Evolutionary conservation across 1,140 invertebrate species (phyloP).

Genomic region (Asobara japonica): DNA sequence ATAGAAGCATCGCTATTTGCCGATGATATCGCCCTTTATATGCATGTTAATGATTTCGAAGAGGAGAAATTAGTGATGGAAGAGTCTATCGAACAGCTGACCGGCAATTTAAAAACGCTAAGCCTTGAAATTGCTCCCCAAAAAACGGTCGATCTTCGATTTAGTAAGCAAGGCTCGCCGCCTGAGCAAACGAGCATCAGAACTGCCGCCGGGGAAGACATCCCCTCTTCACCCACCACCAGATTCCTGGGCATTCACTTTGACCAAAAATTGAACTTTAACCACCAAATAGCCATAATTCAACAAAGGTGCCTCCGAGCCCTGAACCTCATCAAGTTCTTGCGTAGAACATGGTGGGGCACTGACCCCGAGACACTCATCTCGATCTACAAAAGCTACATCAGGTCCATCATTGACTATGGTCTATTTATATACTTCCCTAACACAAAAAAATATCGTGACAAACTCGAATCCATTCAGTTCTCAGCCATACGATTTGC

Average conservation of each 20-base stretch:
- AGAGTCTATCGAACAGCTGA: background rate
- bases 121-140: background rate
- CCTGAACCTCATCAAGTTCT: constrained; percentile 28
- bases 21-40: constrained; percentile 30
- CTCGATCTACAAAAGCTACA: constrained; percentile 32
- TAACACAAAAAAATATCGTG: constrained; percentile 24
- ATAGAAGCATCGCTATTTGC: constrained; percentile 26
- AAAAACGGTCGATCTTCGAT: background rate
- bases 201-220: background rate
- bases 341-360: constrained; percentile 42
- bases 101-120: background rate
- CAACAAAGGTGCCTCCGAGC: constrained; percentile 1
- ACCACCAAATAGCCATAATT: background rate
- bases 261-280: constrained; percentile 20
- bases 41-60: background rate
- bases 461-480: constrained; percentile 23
- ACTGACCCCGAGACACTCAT: constrained; percentile 31
- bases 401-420: constrained; percentile 41
- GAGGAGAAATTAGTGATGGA: constrained; percentile 1
- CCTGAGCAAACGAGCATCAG: background rate
- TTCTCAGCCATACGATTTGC: constrained; percentile 12
- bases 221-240: background rate
- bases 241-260: constrained; percentile 41
- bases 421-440: constrained; percentile 11
- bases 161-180: background rate